Percentiles rank a stretch among this genome's conserved stretches.
phyloP scores from a whole-genome alignment of 2,888 invertebrate species.

The Galerucella nymphaeae region DNA sequence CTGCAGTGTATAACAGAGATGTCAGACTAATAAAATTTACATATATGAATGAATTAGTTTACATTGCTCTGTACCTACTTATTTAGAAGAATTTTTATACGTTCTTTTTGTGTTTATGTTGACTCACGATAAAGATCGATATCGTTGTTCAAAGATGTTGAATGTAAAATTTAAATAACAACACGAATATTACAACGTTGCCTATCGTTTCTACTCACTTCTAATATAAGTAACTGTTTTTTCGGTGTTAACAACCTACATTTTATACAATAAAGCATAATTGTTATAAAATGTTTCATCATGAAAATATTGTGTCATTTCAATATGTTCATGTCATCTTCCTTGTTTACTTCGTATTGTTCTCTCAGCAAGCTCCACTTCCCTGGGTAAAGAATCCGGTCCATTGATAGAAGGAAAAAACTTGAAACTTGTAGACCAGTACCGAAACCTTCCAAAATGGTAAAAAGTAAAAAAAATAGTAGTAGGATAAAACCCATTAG shows the following conservation, averaged over 20 bases:
- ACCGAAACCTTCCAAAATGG: no score
- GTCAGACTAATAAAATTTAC: constrained; percentile 43
- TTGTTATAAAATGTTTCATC: constrained; percentile 34
- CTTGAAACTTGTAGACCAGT: no score
- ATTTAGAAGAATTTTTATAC: constrained; percentile 52
- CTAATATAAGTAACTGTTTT: constrained; percentile 42
- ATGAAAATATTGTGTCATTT: neutral
- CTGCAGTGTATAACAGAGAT: constrained; percentile 33
- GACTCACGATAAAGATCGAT: constrained; percentile 55
- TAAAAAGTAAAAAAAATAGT: no score
- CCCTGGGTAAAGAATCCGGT: no score
- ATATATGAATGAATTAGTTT: constrained; percentile 51
- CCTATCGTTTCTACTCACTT: constrained; percentile 43
- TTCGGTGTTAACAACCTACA: constrained; percentile 38
- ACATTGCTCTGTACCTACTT: constrained; percentile 49
- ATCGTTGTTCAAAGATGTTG: constrained; percentile 54
- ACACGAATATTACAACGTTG: constrained; percentile 46
- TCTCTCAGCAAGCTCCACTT: no score
- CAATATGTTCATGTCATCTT: no score
- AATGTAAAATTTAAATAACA: constrained; percentile 52
- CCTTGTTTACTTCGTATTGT: no score
- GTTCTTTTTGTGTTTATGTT: constrained; percentile 46
- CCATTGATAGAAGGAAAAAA: no score
- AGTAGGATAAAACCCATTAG: no score
- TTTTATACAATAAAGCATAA: constrained; percentile 44